A percentile compares a stretch with the other conserved stretches of the same genome.
Conservation (phyloP, 2,888 invertebrate genomes). For the Selenia dentaria region DNA sequence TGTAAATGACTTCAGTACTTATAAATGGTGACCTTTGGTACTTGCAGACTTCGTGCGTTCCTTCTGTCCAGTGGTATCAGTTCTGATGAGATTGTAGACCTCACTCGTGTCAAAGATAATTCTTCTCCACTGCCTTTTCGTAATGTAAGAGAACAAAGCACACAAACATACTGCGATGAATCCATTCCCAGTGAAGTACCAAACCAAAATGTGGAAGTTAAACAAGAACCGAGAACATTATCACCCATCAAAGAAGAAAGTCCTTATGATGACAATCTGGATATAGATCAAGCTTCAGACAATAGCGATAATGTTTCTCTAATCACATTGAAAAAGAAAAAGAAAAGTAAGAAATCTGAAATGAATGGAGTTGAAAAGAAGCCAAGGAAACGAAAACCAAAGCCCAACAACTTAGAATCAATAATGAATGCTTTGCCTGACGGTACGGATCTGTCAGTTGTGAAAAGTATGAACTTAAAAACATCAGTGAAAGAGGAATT, state of each 20-base stretch:
- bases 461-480: conserved; percentile 24
- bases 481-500: not conserved
- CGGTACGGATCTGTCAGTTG: conserved; percentile 36
- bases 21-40: conserved; percentile 1
- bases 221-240: conserved; percentile 53
- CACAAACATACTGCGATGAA: conserved; percentile 57
- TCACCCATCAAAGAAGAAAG: conserved; percentile 55
- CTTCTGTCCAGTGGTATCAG: conserved; percentile 37
- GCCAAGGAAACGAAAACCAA: conserved; percentile 43
- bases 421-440: conserved; percentile 37
- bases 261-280: conserved; percentile 37
- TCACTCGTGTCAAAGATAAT: conserved; percentile 52
- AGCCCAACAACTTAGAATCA: conserved; percentile 44
- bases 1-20: not conserved
- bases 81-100: conserved; percentile 47
- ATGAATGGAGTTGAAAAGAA: conserved; percentile 44
- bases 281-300: conserved; percentile 53
- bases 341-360: conserved; percentile 43
- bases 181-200: not conserved
- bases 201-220: conserved; percentile 38
- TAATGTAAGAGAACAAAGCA: conserved; percentile 45
- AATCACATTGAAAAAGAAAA: conserved; percentile 58
- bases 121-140: conserved; percentile 32
- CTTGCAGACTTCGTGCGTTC: conserved; percentile 54
- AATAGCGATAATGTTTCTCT: conserved; percentile 65